Percentiles rank a stretch among this genome's conserved stretches.
Evolutionary conservation across 2,113 vertebrate genomes (phyloP).

Genomic region (Rhizomys pruinosus): DNA sequence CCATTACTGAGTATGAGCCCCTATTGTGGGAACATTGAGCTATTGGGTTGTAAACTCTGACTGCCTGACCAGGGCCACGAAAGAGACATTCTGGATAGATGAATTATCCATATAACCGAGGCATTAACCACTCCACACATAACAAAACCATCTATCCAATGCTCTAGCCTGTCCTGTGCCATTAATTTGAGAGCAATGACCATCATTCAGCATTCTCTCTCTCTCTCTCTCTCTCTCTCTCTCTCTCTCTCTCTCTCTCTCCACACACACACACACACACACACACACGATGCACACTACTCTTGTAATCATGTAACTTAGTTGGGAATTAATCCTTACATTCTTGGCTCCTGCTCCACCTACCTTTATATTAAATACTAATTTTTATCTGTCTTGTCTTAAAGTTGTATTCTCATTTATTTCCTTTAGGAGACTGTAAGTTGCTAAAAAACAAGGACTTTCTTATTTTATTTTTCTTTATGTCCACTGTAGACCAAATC

Average conservation of each 20-base stretch:
- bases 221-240: too few species aligned
- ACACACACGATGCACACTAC: neutral
- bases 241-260: too few species aligned
- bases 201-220: constrained; percentile 32
- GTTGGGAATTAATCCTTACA: neutral
- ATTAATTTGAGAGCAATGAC: constrained; percentile 39
- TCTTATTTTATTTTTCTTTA: constrained; percentile 57
- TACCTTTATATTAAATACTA: neutral
- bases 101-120: constrained; percentile 34
- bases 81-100: constrained; percentile 38
- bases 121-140: constrained; percentile 18
- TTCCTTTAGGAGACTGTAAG: constrained; percentile 6
- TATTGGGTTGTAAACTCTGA: constrained; percentile 59
- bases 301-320: neutral
- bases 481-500: neutral
- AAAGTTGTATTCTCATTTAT: neutral
- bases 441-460: constrained; percentile 9
- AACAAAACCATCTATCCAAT: constrained; percentile 3
- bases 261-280: too few species aligned
- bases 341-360: neutral
- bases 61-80: neutral
- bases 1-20: neutral
- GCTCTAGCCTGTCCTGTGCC: neutral
- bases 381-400: constrained; percentile 16
- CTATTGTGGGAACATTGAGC: constrained; percentile 24